These are phyloP conservation scores for Aldabrachelys gigantea DNA, from an alignment of 2,113 vertebrate species.

Conservation along the genomic window DNA sequence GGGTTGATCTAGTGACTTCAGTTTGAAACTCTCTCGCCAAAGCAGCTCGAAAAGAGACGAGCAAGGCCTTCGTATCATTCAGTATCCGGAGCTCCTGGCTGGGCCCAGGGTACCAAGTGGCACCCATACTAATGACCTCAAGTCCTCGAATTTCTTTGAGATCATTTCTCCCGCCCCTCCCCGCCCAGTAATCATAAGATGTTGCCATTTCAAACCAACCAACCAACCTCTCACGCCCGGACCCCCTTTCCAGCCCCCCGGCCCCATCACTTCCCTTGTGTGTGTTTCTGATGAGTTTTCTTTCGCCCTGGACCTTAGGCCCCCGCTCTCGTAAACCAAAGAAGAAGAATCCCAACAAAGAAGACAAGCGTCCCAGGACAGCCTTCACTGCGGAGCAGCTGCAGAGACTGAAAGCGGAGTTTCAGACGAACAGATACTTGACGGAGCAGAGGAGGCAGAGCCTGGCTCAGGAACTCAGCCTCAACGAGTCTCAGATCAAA, in stretches of 20 bases:
- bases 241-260: neutral
- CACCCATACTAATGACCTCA: neutral
- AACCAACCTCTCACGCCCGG: neutral
- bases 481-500: slow-evolving; percentile 94
- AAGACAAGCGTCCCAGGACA: slow-evolving; percentile 92
- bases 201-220: neutral
- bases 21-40: no score
- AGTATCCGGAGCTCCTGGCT: no score
- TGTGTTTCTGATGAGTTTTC: neutral
- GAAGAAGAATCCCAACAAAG: slow-evolving; percentile 93
- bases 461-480: slow-evolving; percentile 91
- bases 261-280: neutral
- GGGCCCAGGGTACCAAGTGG: neutral
- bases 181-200: neutral
- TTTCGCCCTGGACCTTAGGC: slow-evolving; percentile 79
- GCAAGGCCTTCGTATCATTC: neutral
- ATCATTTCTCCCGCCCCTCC: neutral
- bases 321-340: slow-evolving; percentile 98
- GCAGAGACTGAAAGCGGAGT: slow-evolving; percentile 91
- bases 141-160: neutral
- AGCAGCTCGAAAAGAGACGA: neutral
- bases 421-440: slow-evolving; percentile 92
- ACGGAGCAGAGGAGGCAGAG: slow-evolving; percentile 92
- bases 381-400: slow-evolving; percentile 95
- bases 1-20: neutral